Evolutionary conservation across 2,797 vertebrate species (phyloP), one percentile per base, ranked within the genome.

Genomic region (Alfaro cultratus): DNA sequence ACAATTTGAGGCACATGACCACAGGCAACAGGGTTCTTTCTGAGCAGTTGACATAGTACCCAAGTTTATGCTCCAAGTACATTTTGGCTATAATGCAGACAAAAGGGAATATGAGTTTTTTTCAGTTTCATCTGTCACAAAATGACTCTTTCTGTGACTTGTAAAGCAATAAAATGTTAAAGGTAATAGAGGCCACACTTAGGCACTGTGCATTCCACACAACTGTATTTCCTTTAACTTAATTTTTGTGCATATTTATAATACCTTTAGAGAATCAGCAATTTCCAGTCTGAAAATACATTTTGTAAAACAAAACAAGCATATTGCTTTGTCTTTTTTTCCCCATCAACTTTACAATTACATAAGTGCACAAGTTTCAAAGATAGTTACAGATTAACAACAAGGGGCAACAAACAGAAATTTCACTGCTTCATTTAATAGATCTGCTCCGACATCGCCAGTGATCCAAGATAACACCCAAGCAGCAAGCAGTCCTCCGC

Each of bases 381-480:
- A 82, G 74, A 68, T 9, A n/a, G 64, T 26, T 68, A 2, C 21
- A 11, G 10, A 68, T 68, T 72, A 57, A 84, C 77, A 80, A 31
- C 60, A 41, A 73, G 68, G 39, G 71, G 67, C 23, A 80, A 81
- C 74, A 75, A 53, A 80, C 23, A 41, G 67, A 45, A 46, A 75
- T 81, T 75, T 76, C 6, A 9, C 53, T 9, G 46, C 83, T 84
- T 86, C 62, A 74, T 85, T 88, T 87, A 60, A 29, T 70, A 78
- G 81, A 89, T 89, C 47, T 79, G 74, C 75, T 29, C 75, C 83
- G 87, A 88, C 88, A 79, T 87, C 77, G 47, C 81, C 87, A 78
- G 83, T 91, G 89, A 91, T 91, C 85, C 83, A 83, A 87, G 89
- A 91, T 84, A 88, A 86, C 71, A 74, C 75, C 83, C 75, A 85